Evolutionary conservation across 1,140 invertebrate species (phyloP).

Genomic region (Hydropsyche tenuis): DNA sequence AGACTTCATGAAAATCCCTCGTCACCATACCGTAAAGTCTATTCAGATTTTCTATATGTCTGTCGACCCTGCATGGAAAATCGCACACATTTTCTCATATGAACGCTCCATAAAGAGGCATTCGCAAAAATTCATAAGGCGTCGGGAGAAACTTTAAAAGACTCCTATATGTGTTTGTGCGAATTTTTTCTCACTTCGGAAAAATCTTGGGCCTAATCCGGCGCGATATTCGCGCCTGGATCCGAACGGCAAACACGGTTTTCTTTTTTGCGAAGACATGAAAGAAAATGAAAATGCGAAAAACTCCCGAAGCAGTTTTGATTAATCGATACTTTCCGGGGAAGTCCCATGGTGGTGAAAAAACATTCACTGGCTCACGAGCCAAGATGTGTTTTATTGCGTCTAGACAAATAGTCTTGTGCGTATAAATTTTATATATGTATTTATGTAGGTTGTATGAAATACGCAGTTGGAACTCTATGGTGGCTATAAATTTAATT

Average conservation of each 20-base stretch:
- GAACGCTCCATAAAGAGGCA: too few species aligned
- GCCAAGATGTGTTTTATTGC: conserved; percentile 18
- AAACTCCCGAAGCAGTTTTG: conserved; percentile 11
- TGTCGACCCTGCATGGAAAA: too few species aligned
- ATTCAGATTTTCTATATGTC: too few species aligned
- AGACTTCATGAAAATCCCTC: too few species aligned
- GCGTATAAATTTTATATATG: background rate
- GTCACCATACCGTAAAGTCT: too few species aligned
- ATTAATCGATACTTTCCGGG: conserved; percentile 14
- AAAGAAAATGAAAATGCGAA: conserved; percentile 4
- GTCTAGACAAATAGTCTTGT: conserved; percentile 17
- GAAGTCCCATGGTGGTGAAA: background rate
- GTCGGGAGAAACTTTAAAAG: conserved; percentile 1
- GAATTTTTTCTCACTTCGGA: background rate
- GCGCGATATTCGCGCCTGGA: conserved; percentile 1
- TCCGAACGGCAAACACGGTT: conserved; percentile 1
- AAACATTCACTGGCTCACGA: background rate
- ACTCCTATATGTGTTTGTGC: background rate
- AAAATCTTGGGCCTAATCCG: background rate
- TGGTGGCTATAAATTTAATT: background rate
- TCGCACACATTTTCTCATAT: background rate
- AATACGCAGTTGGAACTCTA: background rate
- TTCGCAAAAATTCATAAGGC: conserved; percentile 13
- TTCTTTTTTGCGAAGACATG: background rate
- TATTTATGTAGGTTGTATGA: background rate